These are phyloP conservation scores for Aphaenogaster rudis DNA, from an alignment of 1,140 invertebrate species.

Conservation along the genomic window DNA sequence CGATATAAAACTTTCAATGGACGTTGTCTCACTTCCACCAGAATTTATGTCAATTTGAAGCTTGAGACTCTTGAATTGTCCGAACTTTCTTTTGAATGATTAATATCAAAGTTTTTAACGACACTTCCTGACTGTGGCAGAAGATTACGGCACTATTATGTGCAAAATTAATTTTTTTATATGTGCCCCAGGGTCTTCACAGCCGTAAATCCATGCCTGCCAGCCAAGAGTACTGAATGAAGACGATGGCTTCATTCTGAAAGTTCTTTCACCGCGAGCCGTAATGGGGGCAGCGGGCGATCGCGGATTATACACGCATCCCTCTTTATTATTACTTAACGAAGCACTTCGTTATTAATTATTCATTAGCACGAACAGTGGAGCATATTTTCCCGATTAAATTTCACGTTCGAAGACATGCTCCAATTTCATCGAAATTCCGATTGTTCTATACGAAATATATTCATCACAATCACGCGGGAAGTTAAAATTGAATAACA, in stretches of 20 bases:
- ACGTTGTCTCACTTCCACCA: neutral
- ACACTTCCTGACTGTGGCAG: too few species aligned
- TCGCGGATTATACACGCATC: slow-evolving; percentile 48
- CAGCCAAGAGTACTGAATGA: slow-evolving; percentile 51
- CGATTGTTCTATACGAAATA: neutral
- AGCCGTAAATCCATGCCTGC: slow-evolving; percentile 30
- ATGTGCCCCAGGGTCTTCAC: neutral
- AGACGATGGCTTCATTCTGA: slow-evolving; percentile 55
- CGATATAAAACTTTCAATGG: neutral
- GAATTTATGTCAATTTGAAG: neutral
- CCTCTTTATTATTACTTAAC: slow-evolving; percentile 62
- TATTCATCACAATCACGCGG: neutral
- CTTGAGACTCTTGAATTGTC: too few species aligned
- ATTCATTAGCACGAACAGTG: slow-evolving; percentile 42
- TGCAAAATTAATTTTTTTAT: neutral
- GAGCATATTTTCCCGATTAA: slow-evolving; percentile 27
- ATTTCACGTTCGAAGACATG: slow-evolving; percentile 6
- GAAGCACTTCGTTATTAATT: slow-evolving; percentile 56
- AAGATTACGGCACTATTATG: neutral
- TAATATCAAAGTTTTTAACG: neutral
- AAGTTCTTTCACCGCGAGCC: slow-evolving; percentile 57
- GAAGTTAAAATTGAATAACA: neutral
- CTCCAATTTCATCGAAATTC: slow-evolving; percentile 28
- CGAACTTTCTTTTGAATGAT: neutral
- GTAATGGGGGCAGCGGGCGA: slow-evolving; percentile 45